Evolutionary conservation across 1,140 invertebrate genomes (phyloP), one percentile per base, ranked within the genome.

Genomic region (Zophobas atratus): DNA sequence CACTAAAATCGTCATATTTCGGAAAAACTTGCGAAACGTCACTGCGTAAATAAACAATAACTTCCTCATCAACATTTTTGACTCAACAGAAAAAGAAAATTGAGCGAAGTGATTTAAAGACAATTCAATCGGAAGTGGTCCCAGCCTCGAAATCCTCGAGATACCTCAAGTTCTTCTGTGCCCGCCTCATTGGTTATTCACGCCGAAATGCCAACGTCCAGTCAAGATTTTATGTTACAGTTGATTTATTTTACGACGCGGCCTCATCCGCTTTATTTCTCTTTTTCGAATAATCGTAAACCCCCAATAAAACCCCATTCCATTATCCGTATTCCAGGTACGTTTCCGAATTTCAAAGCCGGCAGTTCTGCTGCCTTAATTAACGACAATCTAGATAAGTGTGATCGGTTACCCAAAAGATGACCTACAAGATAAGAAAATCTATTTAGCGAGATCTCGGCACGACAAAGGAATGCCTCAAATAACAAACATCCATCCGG

Each of bases 401-500:
- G 60, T 67, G 60, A 67, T 67, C 60, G 60, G 60, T 67, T 67
- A 67, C 60, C 20, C 39, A 41, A 43, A 67, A 67, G 60, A 67
- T 67, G 60, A 67, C 60, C 60, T 67, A 67, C 60, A 38, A 32
- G 49, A 73, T 73, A 73, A 56, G 71, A 73, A 56, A 53, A 73
- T 73, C 71, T 73, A 73, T 73, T 67, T 67, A 67, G 60, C 60
- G 33, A 67, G 60, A 67, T 67, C 60, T 67, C 60, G 60, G 60
- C 71, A 43, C 55, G 71, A 73, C 71, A 73, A 73, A 55, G 51
- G 71, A 73, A 73, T 73, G 55, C 71, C 32, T 73, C 49, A 73
- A 73, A 73, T 73, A 73, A 73, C 71, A 73, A 73, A 73, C 71
- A 73, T 73, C 71, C 55, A 73, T 73, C 55, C 49, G 71, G 71